These are phyloP conservation scores for Neocloeon triangulifer DNA, from an alignment of 1,140 invertebrate species.

Conservation along the genomic window DNA sequence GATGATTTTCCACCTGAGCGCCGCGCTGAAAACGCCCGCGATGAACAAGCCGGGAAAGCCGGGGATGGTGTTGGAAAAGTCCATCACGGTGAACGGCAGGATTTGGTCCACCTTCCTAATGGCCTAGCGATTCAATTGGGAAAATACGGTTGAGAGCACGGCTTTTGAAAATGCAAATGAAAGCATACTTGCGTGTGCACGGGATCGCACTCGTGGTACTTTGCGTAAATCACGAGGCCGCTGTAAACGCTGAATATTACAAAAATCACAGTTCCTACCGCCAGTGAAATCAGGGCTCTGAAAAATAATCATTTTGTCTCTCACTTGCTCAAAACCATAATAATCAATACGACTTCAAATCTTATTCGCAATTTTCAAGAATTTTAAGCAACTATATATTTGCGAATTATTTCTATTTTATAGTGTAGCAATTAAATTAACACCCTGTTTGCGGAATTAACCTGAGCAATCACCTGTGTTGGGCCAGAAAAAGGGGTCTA, in stretches of 20 bases:
- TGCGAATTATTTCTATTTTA: too few species aligned
- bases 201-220: constrained; percentile 19
- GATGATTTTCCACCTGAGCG: constrained; percentile 1
- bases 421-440: too few species aligned
- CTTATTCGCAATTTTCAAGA: too few species aligned
- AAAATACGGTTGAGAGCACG: too few species aligned
- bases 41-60: constrained; percentile 3
- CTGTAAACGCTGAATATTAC: constrained; percentile 4
- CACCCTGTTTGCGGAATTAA: too few species aligned
- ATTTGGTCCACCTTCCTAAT: constrained; percentile 34
- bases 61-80: constrained; percentile 1
- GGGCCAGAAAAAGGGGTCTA: too few species aligned
- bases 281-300: constrained; percentile 19
- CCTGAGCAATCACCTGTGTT: too few species aligned
- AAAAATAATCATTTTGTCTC: too few species aligned
- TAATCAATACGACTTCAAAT: too few species aligned
- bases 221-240: constrained; percentile 24
- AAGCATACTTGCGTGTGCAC: constrained; percentile 14
- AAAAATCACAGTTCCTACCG: constrained; percentile 12
- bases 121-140: too few species aligned
- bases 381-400: too few species aligned
- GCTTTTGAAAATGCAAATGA: constrained; percentile 10
- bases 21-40: constrained; percentile 3
- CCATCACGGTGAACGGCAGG: constrained; percentile 43
- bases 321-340: too few species aligned